Conservation (phyloP, 2,888 invertebrate genomes). For the Hypomecis atomaria region DNA sequence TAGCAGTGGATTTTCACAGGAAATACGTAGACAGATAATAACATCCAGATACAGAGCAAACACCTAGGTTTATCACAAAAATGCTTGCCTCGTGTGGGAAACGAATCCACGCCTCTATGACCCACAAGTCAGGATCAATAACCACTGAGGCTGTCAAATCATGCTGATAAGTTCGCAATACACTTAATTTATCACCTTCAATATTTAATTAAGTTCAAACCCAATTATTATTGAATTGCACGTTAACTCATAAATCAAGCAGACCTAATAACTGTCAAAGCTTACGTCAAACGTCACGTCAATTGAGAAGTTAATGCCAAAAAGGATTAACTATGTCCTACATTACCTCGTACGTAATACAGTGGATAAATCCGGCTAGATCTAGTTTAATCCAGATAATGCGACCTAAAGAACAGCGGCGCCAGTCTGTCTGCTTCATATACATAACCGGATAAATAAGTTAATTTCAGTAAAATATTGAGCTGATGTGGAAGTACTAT, state of each 20-base stretch:
- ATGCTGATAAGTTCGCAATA: neutral
- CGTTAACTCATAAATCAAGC: constrained; percentile 23
- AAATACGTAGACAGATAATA: no score
- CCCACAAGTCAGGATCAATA: no score
- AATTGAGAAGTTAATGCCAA: constrained; percentile 50
- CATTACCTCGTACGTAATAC: constrained; percentile 39
- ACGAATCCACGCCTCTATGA: no score
- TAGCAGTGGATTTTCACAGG: no score
- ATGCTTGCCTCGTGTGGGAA: no score
- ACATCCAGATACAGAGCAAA: no score
- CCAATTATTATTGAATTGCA: constrained; percentile 6
- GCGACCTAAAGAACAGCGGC: constrained; percentile 55
- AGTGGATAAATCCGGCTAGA: constrained; percentile 25
- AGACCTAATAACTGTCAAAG: constrained; percentile 21
- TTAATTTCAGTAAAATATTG: constrained; percentile 70
- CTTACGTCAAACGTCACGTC: constrained; percentile 39
- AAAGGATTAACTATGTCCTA: constrained; percentile 37
- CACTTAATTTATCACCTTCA: constrained; percentile 1
- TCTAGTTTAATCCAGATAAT: constrained; percentile 40
- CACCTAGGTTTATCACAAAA: no score
- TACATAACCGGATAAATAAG: constrained; percentile 67
- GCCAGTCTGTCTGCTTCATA: constrained; percentile 66
- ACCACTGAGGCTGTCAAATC: no score
- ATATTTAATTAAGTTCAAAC: constrained; percentile 14
- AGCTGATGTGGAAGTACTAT: constrained; percentile 46